Base-by-base conservation (phyloP, 2,113 vertebrate genomes). In the Callipepla californica region DNA sequence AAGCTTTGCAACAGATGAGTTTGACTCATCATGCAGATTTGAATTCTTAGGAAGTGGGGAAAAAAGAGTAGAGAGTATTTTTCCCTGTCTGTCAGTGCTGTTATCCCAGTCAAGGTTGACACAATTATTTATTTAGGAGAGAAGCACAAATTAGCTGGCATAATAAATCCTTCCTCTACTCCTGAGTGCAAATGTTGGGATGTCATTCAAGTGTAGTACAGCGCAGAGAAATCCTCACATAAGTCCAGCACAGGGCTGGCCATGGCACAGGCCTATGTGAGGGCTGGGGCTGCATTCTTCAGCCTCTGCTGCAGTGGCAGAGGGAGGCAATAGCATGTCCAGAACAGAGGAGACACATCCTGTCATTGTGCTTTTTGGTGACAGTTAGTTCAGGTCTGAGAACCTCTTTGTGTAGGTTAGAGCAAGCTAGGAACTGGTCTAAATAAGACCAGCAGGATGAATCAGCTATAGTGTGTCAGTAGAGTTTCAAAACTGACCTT, bases 291-390 rank as follows among this genome's bases (percentile, higher is more conserved):
- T 15, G 42, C 34, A 12, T 15, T 78, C 30, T 6, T 59, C 19
- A 68, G 34, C 58, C 50, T 32, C 61, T 13, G 6, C 23, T 45
- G 36, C n/a, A 58, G 58, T 15, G 48, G 38, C 7, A 6, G 34
- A 86, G 7, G 40, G 18, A 81, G 9, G 20, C 8, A 5, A 48
- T 40, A 66, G 22, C 9, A 40, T 44, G 40, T 36, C 34, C 40
- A 66, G 55, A 70, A 57, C 22, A 40, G 69, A 69, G 23, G 20
- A 63, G 34, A 21, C 32, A 13, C n/a, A 32, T 17, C 16, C 25
- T 6, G 19, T 20, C 16, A 6, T 5, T 14, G 45, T 1, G 2
- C 5, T 45, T 44, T 59, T 44, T 2, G 1, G 10, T 0, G 0
- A 19, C 2, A 13, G 10, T 44, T 2, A 0, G 17, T 26, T 76